These are phyloP conservation scores for Acanthosoma haemorrhoidale DNA, from an alignment of 2,888 invertebrate genomes.

Conservation along the genomic window DNA sequence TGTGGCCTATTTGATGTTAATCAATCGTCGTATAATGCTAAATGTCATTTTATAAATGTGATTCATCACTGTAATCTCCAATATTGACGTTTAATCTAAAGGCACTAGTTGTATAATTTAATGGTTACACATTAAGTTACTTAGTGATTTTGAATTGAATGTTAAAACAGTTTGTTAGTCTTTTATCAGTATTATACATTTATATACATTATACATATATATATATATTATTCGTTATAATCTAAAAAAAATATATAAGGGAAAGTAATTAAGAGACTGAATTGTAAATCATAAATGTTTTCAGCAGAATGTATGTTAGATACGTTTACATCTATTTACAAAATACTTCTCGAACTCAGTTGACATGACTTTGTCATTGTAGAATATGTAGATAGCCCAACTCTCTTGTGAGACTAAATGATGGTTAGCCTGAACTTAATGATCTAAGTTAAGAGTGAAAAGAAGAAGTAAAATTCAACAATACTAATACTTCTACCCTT, in stretches of 20 bases:
- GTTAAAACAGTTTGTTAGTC: not conserved
- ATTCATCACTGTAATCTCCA: not conserved
- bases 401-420: no score
- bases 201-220: no score
- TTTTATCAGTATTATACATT: conserved; percentile 11
- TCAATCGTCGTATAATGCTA: not conserved
- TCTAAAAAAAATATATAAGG: not conserved
- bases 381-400: no score
- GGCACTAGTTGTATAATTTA: conserved; percentile 8
- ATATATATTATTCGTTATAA: not conserved
- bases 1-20: not conserved
- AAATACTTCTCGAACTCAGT: not conserved
- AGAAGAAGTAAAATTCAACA: no score
- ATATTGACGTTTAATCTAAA: not conserved
- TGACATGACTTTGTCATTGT: no score
- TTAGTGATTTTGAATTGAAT: not conserved
- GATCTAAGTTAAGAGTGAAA: no score
- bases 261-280: conserved; percentile 5
- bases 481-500: no score
- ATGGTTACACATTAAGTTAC: not conserved
- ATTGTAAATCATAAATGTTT: not conserved
- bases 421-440: no score
- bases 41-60: not conserved
- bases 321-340: not conserved
- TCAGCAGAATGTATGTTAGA: not conserved